Evolutionary conservation across 2,888 invertebrate genomes (phyloP).

Genomic region (Drosophila robusta): DNA sequence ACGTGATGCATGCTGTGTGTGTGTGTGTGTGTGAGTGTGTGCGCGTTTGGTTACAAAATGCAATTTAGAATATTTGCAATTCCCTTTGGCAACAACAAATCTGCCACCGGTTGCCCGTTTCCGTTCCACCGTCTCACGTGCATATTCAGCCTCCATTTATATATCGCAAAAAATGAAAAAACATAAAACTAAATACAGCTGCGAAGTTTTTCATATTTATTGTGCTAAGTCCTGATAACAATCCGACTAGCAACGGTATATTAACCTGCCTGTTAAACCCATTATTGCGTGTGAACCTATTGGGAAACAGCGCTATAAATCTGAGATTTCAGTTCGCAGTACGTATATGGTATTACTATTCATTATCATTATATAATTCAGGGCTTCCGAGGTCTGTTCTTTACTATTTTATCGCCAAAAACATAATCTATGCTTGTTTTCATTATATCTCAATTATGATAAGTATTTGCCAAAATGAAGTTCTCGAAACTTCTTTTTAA

Average conservation of each 20-base stretch:
- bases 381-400: no score
- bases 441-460: no score
- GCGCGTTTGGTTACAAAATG: constrained; percentile 67
- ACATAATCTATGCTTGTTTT: no score
- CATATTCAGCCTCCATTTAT: constrained; percentile 9
- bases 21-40: constrained; percentile 25
- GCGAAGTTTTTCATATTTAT: constrained; percentile 10
- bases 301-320: constrained; percentile 3
- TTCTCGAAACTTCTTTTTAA: no score
- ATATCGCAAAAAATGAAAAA: constrained; percentile 12
- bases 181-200: not conserved
- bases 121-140: constrained; percentile 26
- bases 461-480: no score
- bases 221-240: constrained; percentile 9
- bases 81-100: constrained; percentile 70
- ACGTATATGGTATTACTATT: no score
- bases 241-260: constrained; percentile 5
- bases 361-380: no score
- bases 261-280: constrained; percentile 12
- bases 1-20: constrained; percentile 33
- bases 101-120: constrained; percentile 43
- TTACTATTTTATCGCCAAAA: no score
- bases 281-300: not conserved
- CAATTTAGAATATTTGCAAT: constrained; percentile 79
- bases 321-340: no score